Conservation (phyloP, 2,888 invertebrate species). For the Sphaerophoria rueppellii region DNA sequence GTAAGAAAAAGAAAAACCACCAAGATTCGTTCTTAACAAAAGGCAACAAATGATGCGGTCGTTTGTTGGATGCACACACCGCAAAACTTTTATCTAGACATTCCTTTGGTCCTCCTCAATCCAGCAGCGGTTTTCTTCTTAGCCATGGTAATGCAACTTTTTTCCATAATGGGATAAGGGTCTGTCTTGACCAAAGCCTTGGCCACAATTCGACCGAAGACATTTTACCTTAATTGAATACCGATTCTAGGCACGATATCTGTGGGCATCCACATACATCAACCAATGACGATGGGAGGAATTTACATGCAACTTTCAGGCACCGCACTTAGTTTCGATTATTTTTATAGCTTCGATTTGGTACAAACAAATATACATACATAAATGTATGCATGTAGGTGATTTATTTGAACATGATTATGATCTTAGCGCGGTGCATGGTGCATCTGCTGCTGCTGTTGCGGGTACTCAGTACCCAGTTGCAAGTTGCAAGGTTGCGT, state of each 20-base stretch:
- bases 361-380: conserved; percentile 7
- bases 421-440: conserved; percentile 60
- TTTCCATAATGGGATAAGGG: background rate
- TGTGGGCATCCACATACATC: background rate
- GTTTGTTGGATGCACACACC: conserved; percentile 4
- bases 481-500: conserved; percentile 10
- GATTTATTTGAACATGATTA: conserved; percentile 72
- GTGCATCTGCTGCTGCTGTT: conserved; percentile 29
- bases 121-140: background rate
- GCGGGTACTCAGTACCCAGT: background rate
- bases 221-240: conserved; percentile 70
- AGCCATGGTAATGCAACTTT: conserved; percentile 7
- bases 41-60: conserved; percentile 37
- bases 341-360: background rate
- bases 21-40: conserved; percentile 13
- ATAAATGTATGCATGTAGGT: conserved; percentile 34
- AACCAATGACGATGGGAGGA: background rate
- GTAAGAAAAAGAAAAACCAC: conserved; percentile 23
- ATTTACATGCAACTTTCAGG: conserved; percentile 48
- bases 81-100: conserved; percentile 6
- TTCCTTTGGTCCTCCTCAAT: background rate
- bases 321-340: conserved; percentile 36
- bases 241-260: conserved; percentile 38
- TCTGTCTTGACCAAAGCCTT: conserved; percentile 25
- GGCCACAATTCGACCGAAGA: conserved; percentile 53